Conservation (phyloP, 2,113 vertebrate genomes). For the Gnathonemus longibarbis region DNA sequence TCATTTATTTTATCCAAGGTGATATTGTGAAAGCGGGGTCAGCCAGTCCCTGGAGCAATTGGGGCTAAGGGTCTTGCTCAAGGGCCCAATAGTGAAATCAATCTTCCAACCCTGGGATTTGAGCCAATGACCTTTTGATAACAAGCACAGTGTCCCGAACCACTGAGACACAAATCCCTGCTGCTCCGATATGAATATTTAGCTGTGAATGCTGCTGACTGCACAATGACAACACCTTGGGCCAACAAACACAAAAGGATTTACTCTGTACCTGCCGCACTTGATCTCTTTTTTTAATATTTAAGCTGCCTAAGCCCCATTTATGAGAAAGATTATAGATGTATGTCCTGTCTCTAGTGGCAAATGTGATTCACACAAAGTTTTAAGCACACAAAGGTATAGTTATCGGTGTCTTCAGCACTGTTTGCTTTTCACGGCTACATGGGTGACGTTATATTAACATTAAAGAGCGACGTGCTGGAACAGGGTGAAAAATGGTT, state of each 20-base stretch:
- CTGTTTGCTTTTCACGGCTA: neutral
- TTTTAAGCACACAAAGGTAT: neutral
- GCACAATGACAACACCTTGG: neutral
- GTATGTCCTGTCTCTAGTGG: neutral
- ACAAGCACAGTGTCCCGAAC: neutral
- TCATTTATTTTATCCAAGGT: neutral
- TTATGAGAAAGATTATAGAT: neutral
- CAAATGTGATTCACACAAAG: neutral
- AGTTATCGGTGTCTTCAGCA: neutral
- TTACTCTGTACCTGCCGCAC: neutral
- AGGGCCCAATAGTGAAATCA: neutral
- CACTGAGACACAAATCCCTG: neutral
- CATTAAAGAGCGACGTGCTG: neutral
- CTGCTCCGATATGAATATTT: neutral
- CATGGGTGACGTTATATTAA: neutral
- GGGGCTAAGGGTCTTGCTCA: neutral
- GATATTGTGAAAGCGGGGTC: neutral
- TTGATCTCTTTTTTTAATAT: neutral
- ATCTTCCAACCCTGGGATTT: neutral
- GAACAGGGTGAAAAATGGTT: neutral
- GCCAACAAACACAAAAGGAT: neutral
- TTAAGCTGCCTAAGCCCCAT: neutral
- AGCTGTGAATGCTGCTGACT: neutral
- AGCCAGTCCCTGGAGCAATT: neutral
- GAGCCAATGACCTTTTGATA: neutral